A percentile compares a stretch with the other conserved stretches of the same genome.
Evolutionary conservation across 2,888 invertebrate genomes (phyloP).

Genomic region (Agelastica alni): DNA sequence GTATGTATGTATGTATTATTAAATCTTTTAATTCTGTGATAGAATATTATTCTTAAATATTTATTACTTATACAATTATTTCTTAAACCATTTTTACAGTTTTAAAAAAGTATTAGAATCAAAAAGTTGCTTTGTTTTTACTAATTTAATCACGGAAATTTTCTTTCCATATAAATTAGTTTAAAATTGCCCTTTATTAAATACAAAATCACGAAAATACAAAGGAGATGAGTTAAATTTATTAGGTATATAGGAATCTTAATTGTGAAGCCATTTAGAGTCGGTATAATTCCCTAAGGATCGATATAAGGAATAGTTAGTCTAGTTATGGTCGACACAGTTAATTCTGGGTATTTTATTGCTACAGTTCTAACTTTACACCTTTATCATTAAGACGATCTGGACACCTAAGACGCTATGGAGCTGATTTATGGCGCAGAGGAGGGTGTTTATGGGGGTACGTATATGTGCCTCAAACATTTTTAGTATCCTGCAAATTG

Average conservation of each 20-base stretch:
- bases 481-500: not conserved
- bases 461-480: not conserved
- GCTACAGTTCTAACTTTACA: slow-evolving; percentile 40
- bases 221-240: slow-evolving; percentile 40
- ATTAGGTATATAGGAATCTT: slow-evolving; percentile 32
- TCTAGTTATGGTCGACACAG: slow-evolving; percentile 29
- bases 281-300: slow-evolving; percentile 35
- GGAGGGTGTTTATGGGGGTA: slow-evolving; percentile 8
- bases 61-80: no score
- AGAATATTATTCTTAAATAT: no score
- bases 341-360: slow-evolving; percentile 41
- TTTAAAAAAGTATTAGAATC: no score
- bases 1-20: no score
- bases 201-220: slow-evolving; percentile 2
- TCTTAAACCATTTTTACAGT: no score
- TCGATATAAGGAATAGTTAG: slow-evolving; percentile 37
- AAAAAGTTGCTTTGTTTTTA: no score
- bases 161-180: no score
- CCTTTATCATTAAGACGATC: slow-evolving; percentile 35
- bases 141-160: no score
- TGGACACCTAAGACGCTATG: slow-evolving; percentile 22
- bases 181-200: no score
- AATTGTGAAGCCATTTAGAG: slow-evolving; percentile 32
- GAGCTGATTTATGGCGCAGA: slow-evolving; percentile 9
- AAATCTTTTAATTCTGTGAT: no score